Percentiles rank a stretch among this genome's conserved stretches.
Evolutionary conservation across 1,140 invertebrate species (phyloP).

Genomic region (Rhizoglyphus robini): DNA sequence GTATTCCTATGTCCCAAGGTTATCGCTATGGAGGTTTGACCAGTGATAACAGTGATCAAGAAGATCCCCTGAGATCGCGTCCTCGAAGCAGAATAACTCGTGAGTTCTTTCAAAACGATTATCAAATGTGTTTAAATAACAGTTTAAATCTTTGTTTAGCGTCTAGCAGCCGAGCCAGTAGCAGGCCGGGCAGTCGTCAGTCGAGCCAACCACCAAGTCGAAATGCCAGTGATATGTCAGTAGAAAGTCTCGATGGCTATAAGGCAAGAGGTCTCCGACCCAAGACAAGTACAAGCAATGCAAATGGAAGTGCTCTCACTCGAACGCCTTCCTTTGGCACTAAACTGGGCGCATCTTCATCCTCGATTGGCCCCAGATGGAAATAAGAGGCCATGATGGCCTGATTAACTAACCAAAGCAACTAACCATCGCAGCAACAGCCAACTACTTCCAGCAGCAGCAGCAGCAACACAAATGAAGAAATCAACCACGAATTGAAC

Average conservation of each 20-base stretch:
- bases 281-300: neutral
- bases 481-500: too few species aligned
- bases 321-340: constrained; percentile 7
- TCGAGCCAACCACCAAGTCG: constrained; percentile 66
- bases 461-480: too few species aligned
- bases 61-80: constrained; percentile 18
- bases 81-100: constrained; percentile 23
- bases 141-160: neutral
- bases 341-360: neutral
- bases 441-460: too few species aligned
- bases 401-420: neutral
- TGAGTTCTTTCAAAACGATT: constrained; percentile 21
- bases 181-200: constrained; percentile 52
- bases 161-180: constrained; percentile 41
- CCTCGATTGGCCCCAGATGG: constrained; percentile 10
- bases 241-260: constrained; percentile 45
- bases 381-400: neutral
- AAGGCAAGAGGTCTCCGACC: neutral
- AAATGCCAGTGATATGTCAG: constrained; percentile 75
- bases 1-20: constrained; percentile 24
- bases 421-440: neutral
- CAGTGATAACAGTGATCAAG: constrained; percentile 22
- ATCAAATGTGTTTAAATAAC: neutral
- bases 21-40: constrained; percentile 22
- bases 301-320: neutral